These are phyloP conservation scores for Rhagophthalmus giganteus DNA, from an alignment of 2,888 invertebrate genomes.

Conservation along the genomic window DNA sequence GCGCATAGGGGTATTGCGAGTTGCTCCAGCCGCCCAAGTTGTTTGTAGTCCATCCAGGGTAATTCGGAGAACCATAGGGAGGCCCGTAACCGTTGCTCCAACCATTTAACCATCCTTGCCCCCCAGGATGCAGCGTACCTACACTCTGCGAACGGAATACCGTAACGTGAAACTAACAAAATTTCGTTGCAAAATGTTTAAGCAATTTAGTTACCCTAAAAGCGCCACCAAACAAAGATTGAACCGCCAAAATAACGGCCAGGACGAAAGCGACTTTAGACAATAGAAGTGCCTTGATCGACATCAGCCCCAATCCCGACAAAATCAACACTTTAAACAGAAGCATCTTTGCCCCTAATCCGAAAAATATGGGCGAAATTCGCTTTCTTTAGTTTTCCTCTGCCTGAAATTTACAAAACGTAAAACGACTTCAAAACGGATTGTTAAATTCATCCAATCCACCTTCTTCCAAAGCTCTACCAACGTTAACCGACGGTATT, in stretches of 20 bases:
- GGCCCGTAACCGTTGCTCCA: conserved; percentile 5
- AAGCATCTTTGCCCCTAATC: conserved; percentile 72
- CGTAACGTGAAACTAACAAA: too few species aligned
- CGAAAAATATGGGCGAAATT: conserved; percentile 67
- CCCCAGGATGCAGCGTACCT: too few species aligned
- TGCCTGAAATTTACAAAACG: conserved; percentile 57
- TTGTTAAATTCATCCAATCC: too few species aligned
- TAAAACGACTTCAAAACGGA: too few species aligned
- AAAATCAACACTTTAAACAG: conserved; percentile 71
- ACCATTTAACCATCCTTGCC: conserved; percentile 1
- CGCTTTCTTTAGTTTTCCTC: conserved; percentile 68
- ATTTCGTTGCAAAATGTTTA: not conserved
- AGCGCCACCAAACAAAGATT: not conserved
- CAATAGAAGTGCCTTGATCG: conserved; percentile 75
- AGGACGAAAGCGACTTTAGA: conserved; percentile 78
- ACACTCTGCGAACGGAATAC: too few species aligned
- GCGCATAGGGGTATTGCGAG: conserved; percentile 57
- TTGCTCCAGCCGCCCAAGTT: conserved; percentile 46
- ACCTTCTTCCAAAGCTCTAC: too few species aligned
- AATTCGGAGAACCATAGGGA: conserved; percentile 33
- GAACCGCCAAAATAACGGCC: conserved; percentile 59
- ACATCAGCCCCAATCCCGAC: conserved; percentile 71
- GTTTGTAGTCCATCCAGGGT: conserved; percentile 39
- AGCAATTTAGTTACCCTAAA: conserved; percentile 4
- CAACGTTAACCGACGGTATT: too few species aligned